Percentiles rank a stretch among this genome's conserved stretches.
These are phyloP conservation scores for Andricus quercusramuli DNA, from an alignment of 2,888 invertebrate genomes.

Conservation along the genomic window DNA sequence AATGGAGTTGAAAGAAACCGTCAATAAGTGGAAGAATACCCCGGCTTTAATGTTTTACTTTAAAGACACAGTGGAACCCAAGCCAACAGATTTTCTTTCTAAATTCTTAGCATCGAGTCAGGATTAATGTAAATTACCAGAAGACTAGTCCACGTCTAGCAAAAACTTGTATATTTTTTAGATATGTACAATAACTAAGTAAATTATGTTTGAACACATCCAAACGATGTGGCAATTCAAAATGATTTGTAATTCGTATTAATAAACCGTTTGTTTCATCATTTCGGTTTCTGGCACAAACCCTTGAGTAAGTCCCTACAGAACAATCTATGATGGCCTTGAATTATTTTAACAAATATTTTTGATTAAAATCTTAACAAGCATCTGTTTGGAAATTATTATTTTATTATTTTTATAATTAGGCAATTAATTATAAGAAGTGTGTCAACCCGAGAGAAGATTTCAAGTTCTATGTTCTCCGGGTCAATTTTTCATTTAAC, in stretches of 20 bases:
- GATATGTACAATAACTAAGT: background rate
- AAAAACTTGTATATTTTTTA: conserved; percentile 13
- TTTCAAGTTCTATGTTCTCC: no score
- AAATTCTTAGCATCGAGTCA: conserved; percentile 89
- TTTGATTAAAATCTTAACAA: no score
- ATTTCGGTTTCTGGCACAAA: no score
- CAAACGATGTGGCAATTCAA: background rate
- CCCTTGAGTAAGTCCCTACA: no score
- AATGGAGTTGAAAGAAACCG: conserved; percentile 95
- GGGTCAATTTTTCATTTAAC: no score
- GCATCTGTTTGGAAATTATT: no score
- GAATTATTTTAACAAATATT: no score
- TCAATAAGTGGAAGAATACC: conserved; percentile 93
- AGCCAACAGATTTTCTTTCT: conserved; percentile 94
- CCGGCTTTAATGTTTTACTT: conserved; percentile 93
- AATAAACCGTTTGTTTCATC: conserved; percentile 5
- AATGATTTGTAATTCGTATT: conserved; percentile 3
- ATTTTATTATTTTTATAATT: no score
- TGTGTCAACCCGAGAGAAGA: no score
- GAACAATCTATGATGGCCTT: no score
- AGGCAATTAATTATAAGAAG: no score
- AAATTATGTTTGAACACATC: conserved; percentile 2
- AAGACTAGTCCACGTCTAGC: conserved; percentile 4
- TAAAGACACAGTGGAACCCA: conserved; percentile 90
- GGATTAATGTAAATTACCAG: conserved; percentile 72